Evolutionary conservation across 2,797 vertebrate genomes (phyloP), one percentile per base, ranked within the genome.

Genomic region (Sebastes trivittatus): DNA sequence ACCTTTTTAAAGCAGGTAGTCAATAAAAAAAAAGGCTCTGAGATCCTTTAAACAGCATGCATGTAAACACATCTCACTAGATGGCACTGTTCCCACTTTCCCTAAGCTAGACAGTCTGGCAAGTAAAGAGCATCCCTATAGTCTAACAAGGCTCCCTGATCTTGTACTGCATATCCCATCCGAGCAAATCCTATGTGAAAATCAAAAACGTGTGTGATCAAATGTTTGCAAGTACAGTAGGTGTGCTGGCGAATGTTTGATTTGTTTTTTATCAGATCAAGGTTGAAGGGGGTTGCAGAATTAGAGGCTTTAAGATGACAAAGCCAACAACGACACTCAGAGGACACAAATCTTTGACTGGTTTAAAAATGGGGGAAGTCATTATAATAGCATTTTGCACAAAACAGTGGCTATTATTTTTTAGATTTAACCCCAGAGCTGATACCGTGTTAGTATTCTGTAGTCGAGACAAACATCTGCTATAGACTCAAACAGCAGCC

Each of bases 31-130:
- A 52, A 73, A 49, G 14, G n/a, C 34, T 30, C n/a, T 63, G 16
- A 67, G 30, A 67, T 60, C 18, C 61, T 79, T 71, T 6, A 49
- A 36, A 68, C 23, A 63, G 20, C 60, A 79, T 66, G 14, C 34
- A 72, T 65, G 29, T 64, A 18, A 14, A 71, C 67, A n/a, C 10
- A 55, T 60, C 34, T 82, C 94, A 94, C 94, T 94, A 94, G 94
- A 94, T 94, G 93, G 91, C 94, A 93, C 90, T 94, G 93, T 94
- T 93, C 80, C 75, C 88, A 88, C 92, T 94, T 92, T 78, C 22
- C 87, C 56, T 36, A 49, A 80, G 38, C 60, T 46, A 59, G 55
- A 49, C 27, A 25, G 42, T 49, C 66, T 72, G 68, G 22, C 64
- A 70, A 80, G 59, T 75, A 76, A 75, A 72, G 23, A 81, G 74